These are phyloP conservation scores for Saguinus imperator DNA, from an alignment of 2,113 vertebrate genomes.

Conservation along the genomic window DNA sequence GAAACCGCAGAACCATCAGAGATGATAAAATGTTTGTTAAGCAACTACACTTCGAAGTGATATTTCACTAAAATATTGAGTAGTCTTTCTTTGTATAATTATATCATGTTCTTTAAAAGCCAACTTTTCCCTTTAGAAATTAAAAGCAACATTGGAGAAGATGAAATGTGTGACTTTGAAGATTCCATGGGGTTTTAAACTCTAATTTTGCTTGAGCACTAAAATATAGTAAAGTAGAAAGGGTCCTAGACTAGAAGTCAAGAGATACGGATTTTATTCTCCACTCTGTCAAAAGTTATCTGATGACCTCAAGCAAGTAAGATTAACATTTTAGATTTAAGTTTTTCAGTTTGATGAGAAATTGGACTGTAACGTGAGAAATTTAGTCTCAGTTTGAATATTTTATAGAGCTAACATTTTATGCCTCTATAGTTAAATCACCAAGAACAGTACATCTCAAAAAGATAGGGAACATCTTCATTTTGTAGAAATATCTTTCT, in stretches of 20 bases:
- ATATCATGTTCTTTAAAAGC: neutral
- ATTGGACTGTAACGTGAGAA: neutral
- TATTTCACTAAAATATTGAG: neutral
- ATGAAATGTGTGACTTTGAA: neutral
- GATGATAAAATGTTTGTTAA: neutral
- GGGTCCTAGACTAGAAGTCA: neutral
- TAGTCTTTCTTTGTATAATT: neutral
- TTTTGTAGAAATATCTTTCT: neutral
- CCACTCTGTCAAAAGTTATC: neutral
- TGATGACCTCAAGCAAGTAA: neutral
- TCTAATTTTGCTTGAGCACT: neutral
- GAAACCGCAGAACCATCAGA: neutral
- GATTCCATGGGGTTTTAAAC: neutral
- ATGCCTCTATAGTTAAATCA: neutral
- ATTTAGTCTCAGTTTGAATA: neutral
- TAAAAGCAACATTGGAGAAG: neutral
- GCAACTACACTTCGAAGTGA: neutral
- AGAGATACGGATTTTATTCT: neutral
- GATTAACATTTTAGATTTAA: neutral
- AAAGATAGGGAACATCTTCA: neutral
- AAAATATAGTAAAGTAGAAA: neutral
- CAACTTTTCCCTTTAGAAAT: neutral
- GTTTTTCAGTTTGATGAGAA: neutral
- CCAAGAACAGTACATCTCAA: neutral
- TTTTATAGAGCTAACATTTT: neutral